Evolutionary conservation across 2,888 invertebrate species (phyloP).

Genomic region (Aplocera efformata): DNA sequence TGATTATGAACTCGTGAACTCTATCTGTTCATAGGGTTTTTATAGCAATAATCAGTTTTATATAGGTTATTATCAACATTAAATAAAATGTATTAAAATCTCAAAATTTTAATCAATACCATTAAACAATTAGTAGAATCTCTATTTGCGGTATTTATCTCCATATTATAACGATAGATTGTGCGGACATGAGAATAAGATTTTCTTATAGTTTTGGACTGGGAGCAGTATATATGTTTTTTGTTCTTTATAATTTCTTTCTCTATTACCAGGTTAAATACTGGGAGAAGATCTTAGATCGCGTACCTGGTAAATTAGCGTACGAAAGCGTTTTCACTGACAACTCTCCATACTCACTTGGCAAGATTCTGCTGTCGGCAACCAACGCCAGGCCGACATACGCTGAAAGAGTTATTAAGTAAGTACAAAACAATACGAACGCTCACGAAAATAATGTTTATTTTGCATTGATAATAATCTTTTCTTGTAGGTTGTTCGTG

Average conservation of each 20-base stretch:
- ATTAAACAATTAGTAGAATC: too few relatives aligned
- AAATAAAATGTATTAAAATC: too few relatives aligned
- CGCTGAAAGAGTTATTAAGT: conserved; percentile 87
- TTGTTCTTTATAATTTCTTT: too few relatives aligned
- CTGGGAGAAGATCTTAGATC: conserved; percentile 92
- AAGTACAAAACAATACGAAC: conserved; percentile 30
- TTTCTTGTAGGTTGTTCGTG: conserved; percentile 56
- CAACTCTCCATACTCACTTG: conserved; percentile 84
- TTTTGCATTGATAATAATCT: neutral
- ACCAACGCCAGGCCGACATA: conserved; percentile 88
- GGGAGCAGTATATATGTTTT: too few relatives aligned
- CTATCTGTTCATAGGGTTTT: too few relatives aligned
- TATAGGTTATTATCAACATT: too few relatives aligned
- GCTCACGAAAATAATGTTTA: neutral
- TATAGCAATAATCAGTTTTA: too few relatives aligned
- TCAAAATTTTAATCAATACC: too few relatives aligned
- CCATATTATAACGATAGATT: too few relatives aligned
- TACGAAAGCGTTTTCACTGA: conserved; percentile 89
- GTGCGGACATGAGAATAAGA: too few relatives aligned
- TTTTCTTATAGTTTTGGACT: too few relatives aligned
- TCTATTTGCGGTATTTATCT: too few relatives aligned
- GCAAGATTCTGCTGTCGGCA: conserved; percentile 89
- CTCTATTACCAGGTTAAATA: conserved; percentile 89
- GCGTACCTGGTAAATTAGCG: conserved; percentile 89
- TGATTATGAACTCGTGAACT: neutral